Conservation (phyloP, 2,797 vertebrate genomes). For the Manis crassicaudata region DNA sequence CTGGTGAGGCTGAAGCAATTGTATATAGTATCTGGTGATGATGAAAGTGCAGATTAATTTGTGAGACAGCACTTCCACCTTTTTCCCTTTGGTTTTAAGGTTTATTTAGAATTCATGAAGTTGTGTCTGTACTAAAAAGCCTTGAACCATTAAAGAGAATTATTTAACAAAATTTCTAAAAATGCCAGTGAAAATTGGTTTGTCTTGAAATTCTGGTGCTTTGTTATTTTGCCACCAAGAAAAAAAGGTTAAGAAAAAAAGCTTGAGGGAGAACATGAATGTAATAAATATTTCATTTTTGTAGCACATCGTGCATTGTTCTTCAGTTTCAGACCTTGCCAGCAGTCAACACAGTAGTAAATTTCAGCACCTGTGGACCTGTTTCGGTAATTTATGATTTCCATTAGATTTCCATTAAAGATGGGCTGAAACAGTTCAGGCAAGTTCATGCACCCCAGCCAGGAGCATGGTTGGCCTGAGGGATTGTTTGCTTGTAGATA, state of each 20-base stretch:
- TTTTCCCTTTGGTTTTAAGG: slow-evolving; percentile 71
- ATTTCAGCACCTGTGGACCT: slow-evolving; percentile 87
- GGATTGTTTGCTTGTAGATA: slow-evolving; percentile 38
- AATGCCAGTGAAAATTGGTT: slow-evolving; percentile 59
- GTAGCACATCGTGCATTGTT: slow-evolving; percentile 83
- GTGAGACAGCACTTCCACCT: slow-evolving; percentile 40
- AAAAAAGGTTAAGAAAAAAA: slow-evolving; percentile 65
- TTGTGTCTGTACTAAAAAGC: slow-evolving; percentile 62
- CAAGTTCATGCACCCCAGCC: slow-evolving; percentile 80
- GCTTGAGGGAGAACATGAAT: slow-evolving; percentile 85
- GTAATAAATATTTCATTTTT: slow-evolving; percentile 88
- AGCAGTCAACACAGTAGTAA: slow-evolving; percentile 86
- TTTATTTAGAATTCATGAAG: slow-evolving; percentile 78
- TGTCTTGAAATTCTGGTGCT: slow-evolving; percentile 72
- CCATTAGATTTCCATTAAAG: slow-evolving; percentile 88
- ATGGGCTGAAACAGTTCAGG: slow-evolving; percentile 82
- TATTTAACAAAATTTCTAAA: slow-evolving; percentile 79
- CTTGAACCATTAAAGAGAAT: slow-evolving; percentile 71
- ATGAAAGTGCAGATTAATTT: slow-evolving; percentile 54
- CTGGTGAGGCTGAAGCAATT: not conserved
- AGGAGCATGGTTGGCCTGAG: slow-evolving; percentile 62
- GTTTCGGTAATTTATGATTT: slow-evolving; percentile 88
- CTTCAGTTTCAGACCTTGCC: slow-evolving; percentile 82
- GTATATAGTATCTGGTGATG: slow-evolving; percentile 8
- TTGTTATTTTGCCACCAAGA: slow-evolving; percentile 83